Conservation (phyloP, 2,888 invertebrate species). For the Mystacides longicornis region DNA sequence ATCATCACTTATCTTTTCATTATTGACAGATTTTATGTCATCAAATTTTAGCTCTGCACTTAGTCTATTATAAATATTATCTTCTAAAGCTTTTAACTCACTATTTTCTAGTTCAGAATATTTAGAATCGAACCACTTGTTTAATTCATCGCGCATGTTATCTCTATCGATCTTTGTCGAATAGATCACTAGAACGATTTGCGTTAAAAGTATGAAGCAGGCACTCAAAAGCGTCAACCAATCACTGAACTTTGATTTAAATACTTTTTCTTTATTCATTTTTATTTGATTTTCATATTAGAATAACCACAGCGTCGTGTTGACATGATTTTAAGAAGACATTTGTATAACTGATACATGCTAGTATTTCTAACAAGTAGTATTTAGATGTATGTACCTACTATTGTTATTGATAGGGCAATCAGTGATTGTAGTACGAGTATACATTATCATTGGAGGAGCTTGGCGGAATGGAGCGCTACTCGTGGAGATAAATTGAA, state of each 20-base stretch:
- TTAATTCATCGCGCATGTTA: neutral
- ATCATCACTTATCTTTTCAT: neutral
- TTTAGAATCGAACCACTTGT: neutral
- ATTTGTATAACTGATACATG: neutral
- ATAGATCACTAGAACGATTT: conserved; percentile 6
- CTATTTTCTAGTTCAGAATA: neutral
- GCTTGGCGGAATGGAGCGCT: neutral
- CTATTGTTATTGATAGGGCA: conserved; percentile 6
- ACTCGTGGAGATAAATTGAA: neutral
- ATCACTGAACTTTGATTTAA: neutral
- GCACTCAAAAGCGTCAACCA: conserved; percentile 12
- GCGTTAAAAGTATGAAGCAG: conserved; percentile 8
- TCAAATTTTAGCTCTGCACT: neutral
- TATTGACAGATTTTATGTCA: neutral
- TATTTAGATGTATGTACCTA: neutral
- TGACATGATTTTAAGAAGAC: conserved; percentile 6
- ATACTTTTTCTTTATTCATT: conserved; percentile 8
- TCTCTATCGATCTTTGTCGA: neutral
- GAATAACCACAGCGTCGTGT: neutral
- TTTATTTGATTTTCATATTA: conserved; percentile 2
- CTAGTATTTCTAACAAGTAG: neutral
- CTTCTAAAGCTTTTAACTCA: neutral
- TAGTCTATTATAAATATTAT: neutral
- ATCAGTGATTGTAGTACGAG: neutral
- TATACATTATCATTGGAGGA: neutral